Evolutionary conservation across 2,888 invertebrate genomes (phyloP), one percentile per base, ranked within the genome.

Genomic region (Phaonia tiefii): DNA sequence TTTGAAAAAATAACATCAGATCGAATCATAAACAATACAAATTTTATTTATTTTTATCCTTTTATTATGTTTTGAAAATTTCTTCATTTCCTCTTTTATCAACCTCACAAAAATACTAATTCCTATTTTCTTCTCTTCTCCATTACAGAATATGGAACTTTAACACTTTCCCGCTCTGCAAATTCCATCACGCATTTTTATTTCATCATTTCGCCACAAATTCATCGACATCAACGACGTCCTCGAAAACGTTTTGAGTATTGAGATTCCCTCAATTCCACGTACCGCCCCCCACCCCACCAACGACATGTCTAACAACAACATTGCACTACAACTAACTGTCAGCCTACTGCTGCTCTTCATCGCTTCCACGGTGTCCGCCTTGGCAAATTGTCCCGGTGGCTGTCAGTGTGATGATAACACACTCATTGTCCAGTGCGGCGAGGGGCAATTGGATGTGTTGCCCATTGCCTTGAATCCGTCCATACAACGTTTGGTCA

Each of bases 401-500:
- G 96, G 95, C 83, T 98, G 98, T 91, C 93, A 92, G 89, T 98
- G 98, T 92, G 96, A 97, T 91, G 97, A 98, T 88, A 96, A 96
- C 84, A 96, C 95, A 0, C 93, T 96, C 83, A 95, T 96, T 70
- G 97, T 97, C 66, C 94, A 95, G 84, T 98, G 97, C 91, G 94
- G 96, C 86, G 95, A 95, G 88, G 96, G 96, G 87, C 95, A 95
- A 86, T 92, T 98, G 84, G 97, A 97, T 91, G 96, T 97, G 76
- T 93, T 98, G 82, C 97, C 97, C 79, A 97, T 97, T 86, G 96
- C 97, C 0, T 92, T 98, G 83, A 98, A 98, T 92, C 98, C 98
- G 46, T 96, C 96, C 85, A 96, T 97, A 83, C 96, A 96, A 88
- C 93, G 96, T 63, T 93, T 97, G 86, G 95, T 96, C 84, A 93